These are phyloP conservation scores for Elmis aenea DNA, from an alignment of 2,888 invertebrate genomes.

Conservation along the genomic window DNA sequence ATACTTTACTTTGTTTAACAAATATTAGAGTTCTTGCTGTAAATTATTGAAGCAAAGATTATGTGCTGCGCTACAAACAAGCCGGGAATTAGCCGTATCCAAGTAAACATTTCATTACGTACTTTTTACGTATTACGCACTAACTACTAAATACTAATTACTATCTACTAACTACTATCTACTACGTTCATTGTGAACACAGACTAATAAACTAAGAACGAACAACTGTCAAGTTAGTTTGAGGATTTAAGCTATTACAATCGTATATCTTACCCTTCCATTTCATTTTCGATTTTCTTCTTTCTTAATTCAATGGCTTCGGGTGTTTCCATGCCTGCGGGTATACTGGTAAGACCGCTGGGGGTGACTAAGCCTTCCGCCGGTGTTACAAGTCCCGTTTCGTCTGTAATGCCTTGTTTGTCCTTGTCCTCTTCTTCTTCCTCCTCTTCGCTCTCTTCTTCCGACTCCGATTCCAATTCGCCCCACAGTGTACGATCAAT, in stretches of 20 bases:
- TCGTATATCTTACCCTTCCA: constrained; percentile 69
- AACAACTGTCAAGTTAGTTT: too few relatives aligned
- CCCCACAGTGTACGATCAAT: constrained; percentile 96
- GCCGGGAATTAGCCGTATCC: too few relatives aligned
- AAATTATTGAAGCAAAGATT: too few relatives aligned
- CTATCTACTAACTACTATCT: too few relatives aligned
- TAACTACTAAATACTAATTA: too few relatives aligned
- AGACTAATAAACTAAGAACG: too few relatives aligned
- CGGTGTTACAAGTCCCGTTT: constrained; percentile 85
- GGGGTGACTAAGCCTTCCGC: constrained; percentile 94
- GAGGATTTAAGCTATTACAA: not conserved
- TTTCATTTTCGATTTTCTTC: constrained; percentile 91
- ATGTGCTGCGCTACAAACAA: too few relatives aligned
- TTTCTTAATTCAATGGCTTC: constrained; percentile 97
- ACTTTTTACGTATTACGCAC: too few relatives aligned
- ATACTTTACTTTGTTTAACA: too few relatives aligned
- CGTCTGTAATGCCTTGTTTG: constrained; percentile 56
- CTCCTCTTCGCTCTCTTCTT: constrained; percentile 68
- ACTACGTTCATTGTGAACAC: too few relatives aligned
- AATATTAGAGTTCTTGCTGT: too few relatives aligned
- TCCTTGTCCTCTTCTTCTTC: constrained; percentile 66
- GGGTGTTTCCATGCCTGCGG: constrained; percentile 96
- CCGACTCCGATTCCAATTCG: constrained; percentile 89
- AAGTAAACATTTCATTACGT: too few relatives aligned
- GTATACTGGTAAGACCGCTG: constrained; percentile 84